Conservation (phyloP, 2,888 invertebrate genomes). For the Serripes groenlandicus region DNA sequence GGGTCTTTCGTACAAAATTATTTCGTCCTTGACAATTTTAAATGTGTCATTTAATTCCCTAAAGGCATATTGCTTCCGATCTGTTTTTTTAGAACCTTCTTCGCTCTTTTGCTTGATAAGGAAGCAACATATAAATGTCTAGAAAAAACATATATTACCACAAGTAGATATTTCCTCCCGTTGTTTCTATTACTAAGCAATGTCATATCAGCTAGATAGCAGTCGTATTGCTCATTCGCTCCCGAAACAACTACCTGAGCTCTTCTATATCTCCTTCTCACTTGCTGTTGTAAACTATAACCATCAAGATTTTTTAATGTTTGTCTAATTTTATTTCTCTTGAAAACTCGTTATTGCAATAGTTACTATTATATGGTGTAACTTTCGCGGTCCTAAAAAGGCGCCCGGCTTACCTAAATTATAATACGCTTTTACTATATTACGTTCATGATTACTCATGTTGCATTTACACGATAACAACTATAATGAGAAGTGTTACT, state of each 20-base stretch:
- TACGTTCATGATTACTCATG: neutral
- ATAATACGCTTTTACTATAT: neutral
- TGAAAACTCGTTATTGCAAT: too few species aligned
- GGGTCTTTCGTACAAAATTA: too few species aligned
- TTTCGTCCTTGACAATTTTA: too few species aligned
- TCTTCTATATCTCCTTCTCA: constrained; percentile 34
- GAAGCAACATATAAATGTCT: constrained; percentile 41
- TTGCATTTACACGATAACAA: too few species aligned
- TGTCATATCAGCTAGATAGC: constrained; percentile 32
- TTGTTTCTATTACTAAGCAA: constrained; percentile 35
- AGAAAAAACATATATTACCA: constrained; percentile 41
- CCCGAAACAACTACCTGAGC: constrained; percentile 32
- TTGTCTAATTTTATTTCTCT: constrained; percentile 13
- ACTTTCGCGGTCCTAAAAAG: neutral
- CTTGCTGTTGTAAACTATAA: constrained; percentile 29
- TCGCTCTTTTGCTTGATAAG: constrained; percentile 33
- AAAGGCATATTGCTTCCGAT: too few species aligned
- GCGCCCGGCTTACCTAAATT: neutral
- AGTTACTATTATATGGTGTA: too few species aligned
- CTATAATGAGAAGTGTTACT: too few species aligned
- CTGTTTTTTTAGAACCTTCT: neutral
- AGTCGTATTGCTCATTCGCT: constrained; percentile 42
- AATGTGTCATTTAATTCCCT: too few species aligned
- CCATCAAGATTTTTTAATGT: constrained; percentile 29
- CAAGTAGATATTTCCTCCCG: constrained; percentile 27